Evolutionary conservation across 2,888 invertebrate genomes (phyloP), one percentile per base, ranked within the genome.

Genomic region (Polydesmus complanatus): DNA sequence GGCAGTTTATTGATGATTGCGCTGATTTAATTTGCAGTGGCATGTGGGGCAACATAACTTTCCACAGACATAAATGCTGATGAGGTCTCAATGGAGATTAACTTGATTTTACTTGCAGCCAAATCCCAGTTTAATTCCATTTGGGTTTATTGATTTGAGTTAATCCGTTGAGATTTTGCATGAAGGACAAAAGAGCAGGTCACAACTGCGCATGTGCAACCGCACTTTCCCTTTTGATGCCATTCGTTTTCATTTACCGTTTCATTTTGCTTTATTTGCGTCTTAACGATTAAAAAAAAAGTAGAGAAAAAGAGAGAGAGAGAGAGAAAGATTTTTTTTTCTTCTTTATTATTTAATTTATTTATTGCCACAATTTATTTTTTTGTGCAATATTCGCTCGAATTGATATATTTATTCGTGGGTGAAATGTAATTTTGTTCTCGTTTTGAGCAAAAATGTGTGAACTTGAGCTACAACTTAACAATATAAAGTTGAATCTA

Each of bases 51-150:
- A 37, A 37, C 37, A 37, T 37, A 37, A 37, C 37, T 37, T 37
- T 37, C 14, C 37, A 37, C 37, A 5, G 14, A 37, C 37, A 37
- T 37, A 58, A 58, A 58, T 58, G 58, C 52, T 58, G 52, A 58
- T 58, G 52, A 52, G 52, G 50, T 58, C 49, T 58, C 52, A 25
- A 58, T 58, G 52, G 58, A 58, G 58, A 58, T 58, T 58, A 58
- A 58, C 58, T 26, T 37, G 27, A 50, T 52, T 48, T 58, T 58
- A 58, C 58, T 37, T 49, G 23, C 37, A 52, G 58, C 37, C 23
- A 58, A 58, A 58, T 58, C 26, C 49, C 58, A 27, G 51, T 58
- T 58, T 52, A 58, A 52, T 58, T 52, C 58, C 49, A 52, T 58
- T 52, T 51, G 47, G 52, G 52, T 51, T 27, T 50, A 27, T 58